These are phyloP conservation scores for Crocallis elinguaria DNA, from an alignment of 2,888 invertebrate species.

Conservation along the genomic window DNA sequence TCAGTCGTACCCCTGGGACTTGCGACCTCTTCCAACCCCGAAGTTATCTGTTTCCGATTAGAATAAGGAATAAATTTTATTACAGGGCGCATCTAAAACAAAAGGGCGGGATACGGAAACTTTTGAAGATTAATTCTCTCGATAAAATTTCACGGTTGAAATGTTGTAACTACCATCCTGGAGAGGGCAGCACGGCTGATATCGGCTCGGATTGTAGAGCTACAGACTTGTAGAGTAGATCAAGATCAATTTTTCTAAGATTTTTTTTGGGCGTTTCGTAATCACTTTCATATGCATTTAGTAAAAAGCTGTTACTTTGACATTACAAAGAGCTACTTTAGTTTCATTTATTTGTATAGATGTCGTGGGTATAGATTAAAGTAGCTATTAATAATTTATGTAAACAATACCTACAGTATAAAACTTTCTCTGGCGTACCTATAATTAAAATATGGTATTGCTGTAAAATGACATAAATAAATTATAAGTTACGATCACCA, in stretches of 20 bases:
- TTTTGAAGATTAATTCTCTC: conserved; percentile 80
- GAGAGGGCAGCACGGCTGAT: conserved; percentile 60
- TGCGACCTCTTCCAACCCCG: conserved; percentile 44
- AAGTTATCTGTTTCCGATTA: conserved; percentile 74
- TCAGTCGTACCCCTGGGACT: conserved; percentile 54
- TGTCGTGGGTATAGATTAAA: no score
- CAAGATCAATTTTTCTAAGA: neutral
- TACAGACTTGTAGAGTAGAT: conserved; percentile 41
- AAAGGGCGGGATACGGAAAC: conserved; percentile 68
- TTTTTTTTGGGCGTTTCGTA: no score
- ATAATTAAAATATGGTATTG: no score
- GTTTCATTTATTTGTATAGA: no score
- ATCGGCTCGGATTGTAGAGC: conserved; percentile 54
- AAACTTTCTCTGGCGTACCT: no score
- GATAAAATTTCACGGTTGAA: conserved; percentile 82
- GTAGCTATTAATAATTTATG: no score
- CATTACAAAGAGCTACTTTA: no score
- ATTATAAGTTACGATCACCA: no score
- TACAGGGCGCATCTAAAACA: conserved; percentile 69
- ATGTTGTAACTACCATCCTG: conserved; percentile 65
- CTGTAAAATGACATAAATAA: no score
- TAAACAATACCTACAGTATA: no score
- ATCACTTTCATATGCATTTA: no score
- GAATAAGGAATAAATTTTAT: conserved; percentile 72
- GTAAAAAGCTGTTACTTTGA: no score